A percentile compares a stretch with the other conserved stretches of the same genome.
phyloP scores from a whole-genome alignment of 2,888 invertebrate genomes.

The Luffia ferchaultella region DNA sequence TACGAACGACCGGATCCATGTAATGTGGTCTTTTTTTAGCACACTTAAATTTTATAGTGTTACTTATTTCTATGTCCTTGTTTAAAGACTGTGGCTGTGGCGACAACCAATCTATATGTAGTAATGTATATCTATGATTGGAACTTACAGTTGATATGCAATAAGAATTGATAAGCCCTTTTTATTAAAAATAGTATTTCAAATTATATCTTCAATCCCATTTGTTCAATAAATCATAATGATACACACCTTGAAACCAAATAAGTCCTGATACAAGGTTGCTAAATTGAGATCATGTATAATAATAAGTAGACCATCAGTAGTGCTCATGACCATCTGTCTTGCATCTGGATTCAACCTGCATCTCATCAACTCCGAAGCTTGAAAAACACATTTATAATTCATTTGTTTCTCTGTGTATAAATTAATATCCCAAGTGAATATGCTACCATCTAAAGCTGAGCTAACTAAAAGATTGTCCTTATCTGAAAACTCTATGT shows the following conservation, averaged over 20 bases:
- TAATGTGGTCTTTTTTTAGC: too few species aligned
- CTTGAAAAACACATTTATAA: slow-evolving; percentile 85
- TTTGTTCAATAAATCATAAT: neutral
- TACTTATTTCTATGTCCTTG: neutral
- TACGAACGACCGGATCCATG: too few species aligned
- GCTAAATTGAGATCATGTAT: slow-evolving; percentile 88
- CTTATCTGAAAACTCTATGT: slow-evolving; percentile 89
- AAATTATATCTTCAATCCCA: neutral
- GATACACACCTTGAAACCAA: slow-evolving; percentile 77
- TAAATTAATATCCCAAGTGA: slow-evolving; percentile 93
- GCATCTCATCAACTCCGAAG: slow-evolving; percentile 86
- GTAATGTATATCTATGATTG: neutral
- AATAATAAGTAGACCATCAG: slow-evolving; percentile 88
- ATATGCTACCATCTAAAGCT: slow-evolving; percentile 92
- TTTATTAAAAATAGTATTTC: neutral
- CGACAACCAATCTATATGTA: too few species aligned
- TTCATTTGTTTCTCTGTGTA: slow-evolving; percentile 79
- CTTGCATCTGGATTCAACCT: slow-evolving; percentile 84
- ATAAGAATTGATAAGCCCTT: neutral
- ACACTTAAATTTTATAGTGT: too few species aligned
- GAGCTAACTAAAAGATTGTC: slow-evolving; percentile 89
- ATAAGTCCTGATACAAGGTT: slow-evolving; percentile 80
- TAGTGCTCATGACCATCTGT: slow-evolving; percentile 91
- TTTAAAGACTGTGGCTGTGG: too few species aligned
- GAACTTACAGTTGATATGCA: neutral